These are phyloP conservation scores for Chaunax sp. DNA, from an alignment of 2,797 vertebrate species.

Conservation along the genomic window DNA sequence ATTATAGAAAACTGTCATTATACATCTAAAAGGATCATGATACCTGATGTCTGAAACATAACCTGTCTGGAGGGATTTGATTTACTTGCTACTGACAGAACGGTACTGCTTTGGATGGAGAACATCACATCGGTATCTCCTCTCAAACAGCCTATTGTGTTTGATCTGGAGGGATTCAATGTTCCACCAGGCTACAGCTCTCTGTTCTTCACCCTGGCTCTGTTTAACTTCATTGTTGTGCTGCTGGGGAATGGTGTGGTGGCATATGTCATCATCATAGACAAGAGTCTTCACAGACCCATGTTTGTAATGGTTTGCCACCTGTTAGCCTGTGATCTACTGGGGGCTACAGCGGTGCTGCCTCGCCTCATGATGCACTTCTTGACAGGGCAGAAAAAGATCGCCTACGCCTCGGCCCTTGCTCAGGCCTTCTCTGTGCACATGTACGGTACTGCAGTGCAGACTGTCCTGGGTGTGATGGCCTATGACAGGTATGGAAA, in stretches of 20 bases:
- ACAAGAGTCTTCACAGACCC: slow-evolving; percentile 68
- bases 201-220: slow-evolving; percentile 55
- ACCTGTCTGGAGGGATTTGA: too few relatives aligned
- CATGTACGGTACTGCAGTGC: slow-evolving; percentile 40
- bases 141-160: slow-evolving; percentile 65
- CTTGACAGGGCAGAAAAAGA: slow-evolving; percentile 54
- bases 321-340: slow-evolving; percentile 63
- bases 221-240: slow-evolving; percentile 52
- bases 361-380: slow-evolving; percentile 65
- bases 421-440: slow-evolving; percentile 63
- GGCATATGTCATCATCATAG: slow-evolving; percentile 38
- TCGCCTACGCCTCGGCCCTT: slow-evolving; percentile 56
- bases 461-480: slow-evolving; percentile 66
- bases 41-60: not conserved
- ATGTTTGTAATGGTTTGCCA: slow-evolving; percentile 72
- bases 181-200: slow-evolving; percentile 42
- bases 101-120: slow-evolving; percentile 47
- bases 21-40: too few relatives aligned
- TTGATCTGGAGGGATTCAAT: slow-evolving; percentile 68
- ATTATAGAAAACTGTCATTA: too few relatives aligned
- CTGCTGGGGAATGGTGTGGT: slow-evolving; percentile 63
- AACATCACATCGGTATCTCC: slow-evolving; percentile 47
- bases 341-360: slow-evolving; percentile 61
- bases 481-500: slow-evolving; percentile 67
- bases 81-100: slow-evolving; percentile 24